Evolutionary conservation across 2,888 invertebrate species (phyloP).

Genomic region (Apocheima hispidaria): DNA sequence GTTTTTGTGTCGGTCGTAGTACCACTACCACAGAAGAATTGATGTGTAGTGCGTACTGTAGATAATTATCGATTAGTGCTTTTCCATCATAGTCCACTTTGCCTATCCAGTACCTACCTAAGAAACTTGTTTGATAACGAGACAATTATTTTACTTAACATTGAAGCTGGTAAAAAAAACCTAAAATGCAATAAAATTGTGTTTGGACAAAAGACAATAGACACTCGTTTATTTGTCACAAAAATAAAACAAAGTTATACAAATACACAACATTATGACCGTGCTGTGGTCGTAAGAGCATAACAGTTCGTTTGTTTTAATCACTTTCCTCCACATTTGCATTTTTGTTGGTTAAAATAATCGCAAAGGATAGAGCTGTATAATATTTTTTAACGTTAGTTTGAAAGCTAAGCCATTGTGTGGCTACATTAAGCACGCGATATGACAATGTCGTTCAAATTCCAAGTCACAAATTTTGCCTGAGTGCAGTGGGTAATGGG

Average conservation of each 20-base stretch:
- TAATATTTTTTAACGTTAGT: conserved; percentile 44
- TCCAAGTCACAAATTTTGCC: conserved; percentile 34
- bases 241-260: too few relatives aligned
- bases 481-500: conserved; percentile 22
- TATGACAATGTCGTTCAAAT: conserved; percentile 53
- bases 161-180: neutral
- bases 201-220: too few relatives aligned
- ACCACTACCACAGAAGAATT: too few relatives aligned
- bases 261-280: too few relatives aligned
- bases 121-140: too few relatives aligned
- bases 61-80: too few relatives aligned
- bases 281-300: neutral
- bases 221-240: too few relatives aligned
- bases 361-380: conserved; percentile 34
- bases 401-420: conserved; percentile 47
- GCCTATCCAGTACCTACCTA: neutral
- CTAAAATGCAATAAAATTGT: neutral
- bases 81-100: too few relatives aligned
- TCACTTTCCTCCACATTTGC: conserved; percentile 16
- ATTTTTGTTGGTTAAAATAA: conserved; percentile 33
- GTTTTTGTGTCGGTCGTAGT: too few relatives aligned
- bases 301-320: neutral
- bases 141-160: neutral
- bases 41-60: too few relatives aligned
- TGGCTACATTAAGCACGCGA: conserved; percentile 52